Evolutionary conservation across 2,888 invertebrate species (phyloP).

Genomic region (Galerucella nymphaeae): DNA sequence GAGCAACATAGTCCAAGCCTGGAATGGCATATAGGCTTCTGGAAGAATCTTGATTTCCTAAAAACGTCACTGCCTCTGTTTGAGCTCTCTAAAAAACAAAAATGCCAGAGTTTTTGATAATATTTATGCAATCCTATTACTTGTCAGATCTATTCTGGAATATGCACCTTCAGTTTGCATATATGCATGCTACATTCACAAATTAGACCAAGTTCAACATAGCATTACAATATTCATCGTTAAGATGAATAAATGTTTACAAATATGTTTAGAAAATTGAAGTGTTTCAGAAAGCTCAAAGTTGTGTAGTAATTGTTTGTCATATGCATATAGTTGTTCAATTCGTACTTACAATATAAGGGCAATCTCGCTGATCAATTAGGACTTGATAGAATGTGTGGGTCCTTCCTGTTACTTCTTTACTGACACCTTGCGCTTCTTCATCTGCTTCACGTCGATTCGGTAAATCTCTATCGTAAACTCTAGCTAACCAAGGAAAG

Average conservation of each 20-base stretch:
- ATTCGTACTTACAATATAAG: slow-evolving; percentile 86
- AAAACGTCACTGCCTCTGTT: slow-evolving; percentile 96
- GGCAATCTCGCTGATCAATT: slow-evolving; percentile 96
- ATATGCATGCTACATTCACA: no score
- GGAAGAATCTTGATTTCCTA: slow-evolving; percentile 95
- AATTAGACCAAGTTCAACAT: no score
- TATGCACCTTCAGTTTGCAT: no score
- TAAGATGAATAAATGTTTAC: no score
- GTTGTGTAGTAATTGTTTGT: neutral
- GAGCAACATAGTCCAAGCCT: slow-evolving; percentile 97
- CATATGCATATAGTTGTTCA: neutral
- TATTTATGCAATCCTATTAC: no score
- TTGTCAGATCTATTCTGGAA: no score
- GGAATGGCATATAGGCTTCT: slow-evolving; percentile 96
- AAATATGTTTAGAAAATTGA: no score
- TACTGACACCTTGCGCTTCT: slow-evolving; percentile 70
- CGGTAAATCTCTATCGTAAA: slow-evolving; percentile 91
- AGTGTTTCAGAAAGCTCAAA: neutral
- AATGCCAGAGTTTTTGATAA: neutral
- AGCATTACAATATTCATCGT: no score
- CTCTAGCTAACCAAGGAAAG: slow-evolving; percentile 96
- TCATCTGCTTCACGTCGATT: slow-evolving; percentile 60
- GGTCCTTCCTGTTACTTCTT: slow-evolving; percentile 89
- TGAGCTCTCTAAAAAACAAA: slow-evolving; percentile 83
- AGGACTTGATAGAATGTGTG: slow-evolving; percentile 98